A percentile compares a stretch with the other conserved stretches of the same genome.
Evolutionary conservation across 1,140 invertebrate species (phyloP).

Genomic region (Ips typographus): DNA sequence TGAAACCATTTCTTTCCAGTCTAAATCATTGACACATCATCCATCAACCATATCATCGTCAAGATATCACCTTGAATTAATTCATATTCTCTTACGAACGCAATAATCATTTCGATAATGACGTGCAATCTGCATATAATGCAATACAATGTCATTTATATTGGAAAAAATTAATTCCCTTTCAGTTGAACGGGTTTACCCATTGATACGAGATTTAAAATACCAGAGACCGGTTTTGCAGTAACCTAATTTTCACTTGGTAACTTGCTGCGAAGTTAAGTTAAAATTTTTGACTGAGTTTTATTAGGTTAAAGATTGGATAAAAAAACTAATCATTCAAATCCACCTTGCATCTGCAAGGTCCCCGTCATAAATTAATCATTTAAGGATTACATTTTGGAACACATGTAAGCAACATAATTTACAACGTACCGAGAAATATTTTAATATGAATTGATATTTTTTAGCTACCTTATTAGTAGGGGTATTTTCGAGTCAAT

Average conservation of each 20-base stretch:
- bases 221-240: constrained; percentile 22
- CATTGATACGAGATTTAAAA: constrained; percentile 23
- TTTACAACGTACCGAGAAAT: too few species aligned
- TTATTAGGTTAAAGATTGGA: too few species aligned
- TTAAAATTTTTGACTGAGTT: neutral
- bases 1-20: neutral
- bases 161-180: constrained; percentile 21
- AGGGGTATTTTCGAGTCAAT: too few species aligned
- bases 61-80: neutral
- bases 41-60: too few species aligned
- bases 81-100: neutral
- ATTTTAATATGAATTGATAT: too few species aligned
- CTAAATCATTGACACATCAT: neutral
- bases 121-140: constrained; percentile 18
- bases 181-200: constrained; percentile 21
- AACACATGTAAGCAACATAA: too few species aligned
- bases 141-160: neutral
- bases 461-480: too few species aligned
- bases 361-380: too few species aligned
- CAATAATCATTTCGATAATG: constrained; percentile 7
- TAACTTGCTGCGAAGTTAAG: neutral
- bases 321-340: too few species aligned
- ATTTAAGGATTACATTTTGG: too few species aligned
- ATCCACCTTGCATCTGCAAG: too few species aligned
- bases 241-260: constrained; percentile 26